Evolutionary conservation across 1,140 invertebrate species (phyloP), one percentile per base, ranked within the genome.

Genomic region (Phymorhynchus buccinoides): DNA sequence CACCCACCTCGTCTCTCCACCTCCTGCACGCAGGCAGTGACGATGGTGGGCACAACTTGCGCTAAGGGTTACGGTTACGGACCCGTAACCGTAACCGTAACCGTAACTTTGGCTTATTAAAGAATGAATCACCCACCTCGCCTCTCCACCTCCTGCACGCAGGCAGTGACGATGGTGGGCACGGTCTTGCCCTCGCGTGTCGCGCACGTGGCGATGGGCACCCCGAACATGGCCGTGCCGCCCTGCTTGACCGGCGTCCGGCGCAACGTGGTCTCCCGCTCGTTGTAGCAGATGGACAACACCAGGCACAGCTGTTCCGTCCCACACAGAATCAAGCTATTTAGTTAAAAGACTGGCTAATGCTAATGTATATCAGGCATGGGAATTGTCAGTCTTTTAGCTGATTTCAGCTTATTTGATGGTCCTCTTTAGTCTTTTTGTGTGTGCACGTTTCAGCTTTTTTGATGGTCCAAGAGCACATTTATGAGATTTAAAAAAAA

Each of bases 41-140:
- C 89, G 77, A 91, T 89, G 22, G 88, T 87, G 37, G 91, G 91
- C 30, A 91, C 86, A n/a, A n/a, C n/a, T n/a, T n/a, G n/a, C n/a
- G n/a, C n/a, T n/a, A n/a, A n/a, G n/a, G n/a, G n/a, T n/a, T n/a
- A n/a, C n/a, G n/a, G n/a, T n/a, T n/a, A n/a, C n/a, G n/a, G n/a
- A n/a, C n/a, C n/a, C n/a, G n/a, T n/a, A n/a, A n/a, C n/a, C n/a
- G n/a, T n/a, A n/a, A n/a, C n/a, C n/a, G n/a, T n/a, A n/a, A n/a
- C n/a, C n/a, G 1, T 41, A 48, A 18, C 7, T 81, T 81, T 9
- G 7, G 12, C 30, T 39, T 37, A 41, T 0, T 6, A 9, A 6
- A 12, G 66, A n/a, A n/a, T n/a, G n/a, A n/a, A n/a, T n/a, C 22
- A 81, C 87, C 42, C 73, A 89, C 90, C 91, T 89, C 89, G 85